Evolutionary conservation across 2,797 vertebrate species (phyloP), one percentile per base, ranked within the genome.

Genomic region (Karalla daura): DNA sequence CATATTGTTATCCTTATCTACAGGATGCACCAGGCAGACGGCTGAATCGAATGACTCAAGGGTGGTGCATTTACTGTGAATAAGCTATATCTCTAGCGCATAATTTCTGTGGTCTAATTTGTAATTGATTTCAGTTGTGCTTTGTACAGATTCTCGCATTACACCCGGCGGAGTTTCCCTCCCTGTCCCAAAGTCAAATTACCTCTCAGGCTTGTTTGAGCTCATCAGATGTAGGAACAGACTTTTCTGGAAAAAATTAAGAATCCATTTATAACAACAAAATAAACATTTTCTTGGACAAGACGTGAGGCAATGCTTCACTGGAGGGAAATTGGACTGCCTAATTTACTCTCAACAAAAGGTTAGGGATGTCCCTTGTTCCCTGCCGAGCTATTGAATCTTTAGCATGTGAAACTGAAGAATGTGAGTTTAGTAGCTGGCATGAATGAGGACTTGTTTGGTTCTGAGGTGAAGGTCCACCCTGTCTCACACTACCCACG

Each of bases 251-350:
- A 71, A 81, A 71, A 83, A 77, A 74, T 68, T 74, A 67, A 64
- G 49, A 68, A 56, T 74, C 71, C 69, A 75, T 88, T 84, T 73
- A 72, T 85, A 76, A 76, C 45, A 74, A 83, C 63, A 86, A 82
- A 81, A 63, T 5, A 58, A 74, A 82, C 56, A 47, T 70, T 82
- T 80, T 83, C 63, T 86, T 73, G 81, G 78, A 85, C 0, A 24
- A 58, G 64, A 72, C 55, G 18, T 21, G 53, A 80, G 58, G 72
- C 64, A 68, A 33, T 63, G 70, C 72, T 80, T 78, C 77, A 83
- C 39, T 40, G 59, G 30, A 74, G 65, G 51, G 54, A 78, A 86
- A 84, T 81, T 68, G 77, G 41, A 44, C 63, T 51, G 69, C 33
- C 36, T 79, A 78, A 86, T 83, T 83, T 85, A 69, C 63, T 86